A percentile compares a stretch with the other conserved stretches of the same genome.
Evolutionary conservation across 1,140 invertebrate species (phyloP).

Genomic region (Hyles euphorbiae): DNA sequence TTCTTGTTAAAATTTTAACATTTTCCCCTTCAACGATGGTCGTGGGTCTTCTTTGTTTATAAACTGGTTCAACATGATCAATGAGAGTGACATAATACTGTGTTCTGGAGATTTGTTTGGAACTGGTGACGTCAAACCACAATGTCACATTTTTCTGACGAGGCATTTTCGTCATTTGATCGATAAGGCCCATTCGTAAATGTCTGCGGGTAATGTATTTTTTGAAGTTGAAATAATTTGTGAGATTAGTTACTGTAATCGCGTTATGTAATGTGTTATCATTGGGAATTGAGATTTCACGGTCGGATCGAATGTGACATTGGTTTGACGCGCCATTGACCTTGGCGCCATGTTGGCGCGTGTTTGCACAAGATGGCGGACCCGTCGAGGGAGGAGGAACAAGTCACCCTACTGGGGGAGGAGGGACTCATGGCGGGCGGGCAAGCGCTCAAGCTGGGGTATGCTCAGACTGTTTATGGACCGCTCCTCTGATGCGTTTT

Average conservation of each 20-base stretch:
- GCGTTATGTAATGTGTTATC: neutral
- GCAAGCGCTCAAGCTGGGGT: conserved; percentile 92
- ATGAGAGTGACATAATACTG: too few species aligned
- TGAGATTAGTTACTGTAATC: conserved; percentile 1
- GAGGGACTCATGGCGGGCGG: conserved; percentile 93
- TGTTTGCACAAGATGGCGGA: conserved; percentile 88
- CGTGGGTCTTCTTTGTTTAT: conserved; percentile 43
- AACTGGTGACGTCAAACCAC: conserved; percentile 22
- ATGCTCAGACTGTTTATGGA: conserved; percentile 72
- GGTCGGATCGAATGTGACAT: conserved; percentile 39
- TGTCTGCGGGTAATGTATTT: conserved; percentile 10
- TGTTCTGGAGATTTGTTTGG: conserved; percentile 9
- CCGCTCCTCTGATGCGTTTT: conserved; percentile 50
- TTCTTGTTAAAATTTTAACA: conserved; percentile 19
- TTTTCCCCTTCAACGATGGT: conserved; percentile 44
- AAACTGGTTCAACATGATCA: neutral
- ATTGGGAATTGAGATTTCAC: conserved; percentile 7
- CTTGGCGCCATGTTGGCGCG: conserved; percentile 66
- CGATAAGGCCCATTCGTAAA: conserved; percentile 18
- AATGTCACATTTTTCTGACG: conserved; percentile 30
- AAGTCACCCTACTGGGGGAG: conserved; percentile 94
- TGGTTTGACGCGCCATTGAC: conserved; percentile 51
- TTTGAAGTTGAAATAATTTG: conserved; percentile 5
- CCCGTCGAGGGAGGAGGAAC: conserved; percentile 94
- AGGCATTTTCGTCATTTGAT: conserved; percentile 22